Percentiles rank a stretch among this genome's conserved stretches.
These are phyloP conservation scores for Listronotus oregonensis DNA, from an alignment of 1,140 invertebrate genomes.

Conservation along the genomic window DNA sequence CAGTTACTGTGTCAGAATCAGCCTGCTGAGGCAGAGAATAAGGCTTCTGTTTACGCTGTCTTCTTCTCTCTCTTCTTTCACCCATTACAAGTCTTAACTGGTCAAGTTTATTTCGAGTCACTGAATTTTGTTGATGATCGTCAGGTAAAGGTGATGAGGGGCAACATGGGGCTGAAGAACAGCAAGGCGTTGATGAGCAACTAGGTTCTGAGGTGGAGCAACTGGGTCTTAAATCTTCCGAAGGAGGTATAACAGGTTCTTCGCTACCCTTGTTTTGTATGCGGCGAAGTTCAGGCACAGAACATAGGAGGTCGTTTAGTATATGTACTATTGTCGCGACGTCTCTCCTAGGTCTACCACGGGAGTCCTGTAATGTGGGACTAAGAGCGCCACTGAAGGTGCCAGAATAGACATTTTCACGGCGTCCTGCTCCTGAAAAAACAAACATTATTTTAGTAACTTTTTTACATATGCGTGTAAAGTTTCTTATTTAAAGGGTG, in stretches of 20 bases:
- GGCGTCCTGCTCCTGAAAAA: slow-evolving; percentile 60
- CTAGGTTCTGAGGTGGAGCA: slow-evolving; percentile 44
- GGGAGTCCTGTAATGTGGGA: slow-evolving; percentile 88
- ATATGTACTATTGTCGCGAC: slow-evolving; percentile 95
- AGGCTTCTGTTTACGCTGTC: slow-evolving; percentile 78
- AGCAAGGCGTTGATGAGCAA: slow-evolving; percentile 41
- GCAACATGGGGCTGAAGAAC: slow-evolving; percentile 15
- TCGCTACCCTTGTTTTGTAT: slow-evolving; percentile 36
- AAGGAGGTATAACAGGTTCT: slow-evolving; percentile 29
- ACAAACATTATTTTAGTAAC: slow-evolving; percentile 6
- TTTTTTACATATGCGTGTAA: neutral
- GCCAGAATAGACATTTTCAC: slow-evolving; percentile 86
- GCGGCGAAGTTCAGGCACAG: slow-evolving; percentile 66
- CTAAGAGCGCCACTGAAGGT: slow-evolving; percentile 87
- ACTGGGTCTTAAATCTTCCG: slow-evolving; percentile 40
- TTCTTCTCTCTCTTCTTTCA: slow-evolving; percentile 78
- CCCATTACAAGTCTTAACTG: slow-evolving; percentile 86
- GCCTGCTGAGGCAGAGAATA: slow-evolving; percentile 62
- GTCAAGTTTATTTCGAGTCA: slow-evolving; percentile 79
- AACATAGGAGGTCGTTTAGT: slow-evolving; percentile 89
- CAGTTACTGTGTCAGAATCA: slow-evolving; percentile 52
- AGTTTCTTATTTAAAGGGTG: too few relatives aligned
- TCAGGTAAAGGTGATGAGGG: slow-evolving; percentile 47
- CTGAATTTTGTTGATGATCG: slow-evolving; percentile 58
- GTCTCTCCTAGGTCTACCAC: slow-evolving; percentile 85